Evolutionary conservation across 2,888 invertebrate species (phyloP).

Genomic region (Tuberolachnus salignus): DNA sequence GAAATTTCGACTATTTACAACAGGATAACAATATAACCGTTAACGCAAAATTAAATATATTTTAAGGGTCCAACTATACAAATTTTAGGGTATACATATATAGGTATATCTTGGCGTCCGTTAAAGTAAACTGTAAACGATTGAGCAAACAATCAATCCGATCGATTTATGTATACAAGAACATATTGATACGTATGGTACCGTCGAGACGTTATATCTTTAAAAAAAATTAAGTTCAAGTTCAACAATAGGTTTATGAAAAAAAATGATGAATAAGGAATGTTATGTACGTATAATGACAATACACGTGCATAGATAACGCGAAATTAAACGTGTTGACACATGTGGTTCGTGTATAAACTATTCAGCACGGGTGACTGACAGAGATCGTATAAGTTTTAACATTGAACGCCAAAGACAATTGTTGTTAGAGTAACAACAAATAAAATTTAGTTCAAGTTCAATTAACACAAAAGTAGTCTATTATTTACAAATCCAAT

Average conservation of each 20-base stretch:
- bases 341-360: background rate
- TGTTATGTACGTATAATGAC: background rate
- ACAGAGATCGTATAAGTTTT: slow-evolving; percentile 7
- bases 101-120: background rate
- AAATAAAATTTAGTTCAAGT: slow-evolving; percentile 32
- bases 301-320: slow-evolving; percentile 4
- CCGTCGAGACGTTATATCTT: no score
- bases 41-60: no score
- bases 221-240: background rate
- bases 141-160: background rate
- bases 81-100: no score
- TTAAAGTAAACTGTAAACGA: background rate
- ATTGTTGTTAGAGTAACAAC: slow-evolving; percentile 36
- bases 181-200: no score
- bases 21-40: no score
- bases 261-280: background rate
- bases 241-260: background rate
- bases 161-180: no score
- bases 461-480: slow-evolving; percentile 13
- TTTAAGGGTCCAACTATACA: no score
- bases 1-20: no score
- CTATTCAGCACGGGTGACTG: slow-evolving; percentile 5
- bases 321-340: slow-evolving; percentile 20
- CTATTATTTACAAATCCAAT: slow-evolving; percentile 1
- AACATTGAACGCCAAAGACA: slow-evolving; percentile 6